phyloP scores from a whole-genome alignment of 2,888 invertebrate genomes.

The Frankliniella intonsa region DNA sequence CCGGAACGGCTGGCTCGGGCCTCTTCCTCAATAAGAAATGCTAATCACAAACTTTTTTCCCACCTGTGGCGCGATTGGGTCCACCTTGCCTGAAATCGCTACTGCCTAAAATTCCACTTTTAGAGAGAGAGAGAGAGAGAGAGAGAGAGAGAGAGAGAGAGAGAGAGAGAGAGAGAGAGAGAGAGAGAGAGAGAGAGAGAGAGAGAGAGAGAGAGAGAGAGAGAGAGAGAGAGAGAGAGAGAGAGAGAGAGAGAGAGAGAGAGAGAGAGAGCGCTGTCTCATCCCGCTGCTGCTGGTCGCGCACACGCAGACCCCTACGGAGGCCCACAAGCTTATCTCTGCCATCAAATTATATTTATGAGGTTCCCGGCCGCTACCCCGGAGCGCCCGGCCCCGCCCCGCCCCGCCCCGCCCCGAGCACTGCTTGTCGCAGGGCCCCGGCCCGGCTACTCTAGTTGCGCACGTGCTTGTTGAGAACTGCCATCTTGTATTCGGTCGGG shows the following conservation, averaged over 20 bases:
- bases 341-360: slow-evolving; percentile 27
- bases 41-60: not conserved
- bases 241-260: slow-evolving; percentile 28
- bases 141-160: slow-evolving; percentile 23
- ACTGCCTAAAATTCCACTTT: no score
- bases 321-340: not conserved
- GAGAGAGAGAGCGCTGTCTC: not conserved
- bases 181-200: slow-evolving; percentile 18
- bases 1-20: not conserved
- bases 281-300: not conserved
- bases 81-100: no score
- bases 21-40: not conserved
- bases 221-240: slow-evolving; percentile 23
- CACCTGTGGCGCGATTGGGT: not conserved
- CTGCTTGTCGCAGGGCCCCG: not conserved
- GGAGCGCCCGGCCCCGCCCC: not conserved
- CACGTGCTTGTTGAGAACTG: not conserved
- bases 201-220: slow-evolving; percentile 29
- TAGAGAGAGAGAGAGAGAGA: slow-evolving; percentile 28
- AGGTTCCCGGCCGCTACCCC: not conserved
- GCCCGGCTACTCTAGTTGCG: no score
- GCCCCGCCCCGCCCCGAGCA: no score
- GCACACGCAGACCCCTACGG: slow-evolving; percentile 17
- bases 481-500: no score
- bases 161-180: slow-evolving; percentile 27